Percentiles rank a stretch among this genome's conserved stretches.
Evolutionary conservation across 1,140 invertebrate species (phyloP).

Genomic region (Neodiprion pinetum): DNA sequence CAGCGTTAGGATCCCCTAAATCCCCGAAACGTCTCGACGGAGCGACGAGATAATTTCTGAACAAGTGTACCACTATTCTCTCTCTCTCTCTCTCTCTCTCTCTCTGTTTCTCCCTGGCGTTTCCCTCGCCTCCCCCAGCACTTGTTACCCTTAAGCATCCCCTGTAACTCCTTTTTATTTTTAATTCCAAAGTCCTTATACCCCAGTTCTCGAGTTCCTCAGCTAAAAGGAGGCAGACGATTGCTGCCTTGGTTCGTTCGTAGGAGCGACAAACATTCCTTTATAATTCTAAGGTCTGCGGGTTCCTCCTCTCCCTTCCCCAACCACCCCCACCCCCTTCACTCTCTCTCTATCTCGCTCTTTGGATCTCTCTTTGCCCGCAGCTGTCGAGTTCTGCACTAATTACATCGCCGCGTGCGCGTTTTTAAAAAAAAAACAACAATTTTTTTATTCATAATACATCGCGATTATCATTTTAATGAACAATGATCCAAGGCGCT

Average conservation of each 20-base stretch:
- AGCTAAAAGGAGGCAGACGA: not conserved
- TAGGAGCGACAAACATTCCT: slow-evolving; percentile 15
- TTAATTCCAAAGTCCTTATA: not conserved
- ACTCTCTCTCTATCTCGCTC: slow-evolving; percentile 9
- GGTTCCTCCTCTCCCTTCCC: slow-evolving; percentile 29
- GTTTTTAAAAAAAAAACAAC: too few relatives aligned
- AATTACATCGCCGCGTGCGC: too few relatives aligned
- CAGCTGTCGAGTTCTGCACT: not conserved
- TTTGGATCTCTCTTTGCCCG: slow-evolving; percentile 9
- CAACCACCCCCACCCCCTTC: slow-evolving; percentile 24
- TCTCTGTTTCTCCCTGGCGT: not conserved
- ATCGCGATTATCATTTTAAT: too few relatives aligned
- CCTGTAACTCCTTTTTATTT: slow-evolving; percentile 2
- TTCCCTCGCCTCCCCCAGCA: too few relatives aligned
- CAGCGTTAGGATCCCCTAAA: not conserved
- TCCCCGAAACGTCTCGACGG: not conserved
- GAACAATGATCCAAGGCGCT: too few relatives aligned
- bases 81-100: not conserved
- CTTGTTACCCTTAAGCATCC: too few relatives aligned
- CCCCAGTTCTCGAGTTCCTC: not conserved
- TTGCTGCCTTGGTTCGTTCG: not conserved
- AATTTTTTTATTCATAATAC: too few relatives aligned
- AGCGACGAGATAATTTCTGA: slow-evolving; percentile 3
- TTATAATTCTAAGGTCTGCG: slow-evolving; percentile 34
- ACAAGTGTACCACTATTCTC: not conserved